A percentile compares a stretch with the other conserved stretches of the same genome.
Conservation (phyloP, 2,797 vertebrate species). For the Yasuhikotakia modesta region DNA sequence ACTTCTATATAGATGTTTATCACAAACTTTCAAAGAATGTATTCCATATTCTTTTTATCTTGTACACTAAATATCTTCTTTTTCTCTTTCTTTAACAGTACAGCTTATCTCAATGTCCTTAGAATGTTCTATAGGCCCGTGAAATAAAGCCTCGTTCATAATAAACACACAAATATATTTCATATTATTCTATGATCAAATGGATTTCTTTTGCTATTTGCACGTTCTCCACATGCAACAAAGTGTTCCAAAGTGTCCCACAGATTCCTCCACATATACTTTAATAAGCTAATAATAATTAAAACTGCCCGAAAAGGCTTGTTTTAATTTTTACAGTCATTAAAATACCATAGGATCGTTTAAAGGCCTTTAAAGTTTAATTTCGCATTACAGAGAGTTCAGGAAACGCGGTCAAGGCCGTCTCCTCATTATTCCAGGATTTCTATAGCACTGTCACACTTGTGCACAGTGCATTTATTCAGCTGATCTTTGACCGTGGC, state of each 20-base stretch:
- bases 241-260: neutral
- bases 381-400: slow-evolving; percentile 5
- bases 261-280: slow-evolving; percentile 13
- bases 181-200: neutral
- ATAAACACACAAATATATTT: neutral
- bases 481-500: slow-evolving; percentile 38
- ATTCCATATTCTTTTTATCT: neutral
- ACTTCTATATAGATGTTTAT: neutral
- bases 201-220: neutral
- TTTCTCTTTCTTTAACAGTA: neutral
- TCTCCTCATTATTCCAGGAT: slow-evolving; percentile 20
- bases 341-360: slow-evolving; percentile 26
- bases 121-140: neutral
- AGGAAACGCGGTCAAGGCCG: neutral
- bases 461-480: slow-evolving; percentile 20
- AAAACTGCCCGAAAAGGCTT: slow-evolving; percentile 11
- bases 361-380: slow-evolving; percentile 33
- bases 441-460: slow-evolving; percentile 24
- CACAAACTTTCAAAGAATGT: slow-evolving; percentile 1
- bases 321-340: slow-evolving; percentile 13
- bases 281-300: slow-evolving; percentile 6
- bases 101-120: neutral
- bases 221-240: neutral
- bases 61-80: neutral
- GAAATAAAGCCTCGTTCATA: neutral